Conservation (phyloP, 2,888 invertebrate genomes). For the Magallana nippona region DNA sequence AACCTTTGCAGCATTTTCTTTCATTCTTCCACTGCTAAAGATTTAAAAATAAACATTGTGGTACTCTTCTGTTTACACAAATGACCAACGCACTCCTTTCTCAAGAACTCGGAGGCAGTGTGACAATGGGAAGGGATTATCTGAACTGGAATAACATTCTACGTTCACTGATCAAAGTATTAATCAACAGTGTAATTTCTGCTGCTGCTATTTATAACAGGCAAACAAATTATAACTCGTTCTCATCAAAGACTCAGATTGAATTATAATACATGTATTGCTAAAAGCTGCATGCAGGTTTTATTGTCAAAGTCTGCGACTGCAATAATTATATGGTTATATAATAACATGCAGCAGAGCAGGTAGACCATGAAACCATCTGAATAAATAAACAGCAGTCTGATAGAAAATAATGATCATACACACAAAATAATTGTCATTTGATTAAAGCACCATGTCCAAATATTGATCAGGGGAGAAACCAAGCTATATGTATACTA, state of each 20-base stretch:
- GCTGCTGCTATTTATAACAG: too few species aligned
- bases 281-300: too few species aligned
- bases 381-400: slow-evolving; percentile 10
- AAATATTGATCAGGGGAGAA: not conserved
- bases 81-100: not conserved
- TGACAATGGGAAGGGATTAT: not conserved
- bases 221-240: too few species aligned
- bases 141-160: not conserved
- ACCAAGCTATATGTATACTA: not conserved
- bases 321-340: too few species aligned
- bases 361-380: not conserved
- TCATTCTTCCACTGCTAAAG: not conserved
- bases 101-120: not conserved
- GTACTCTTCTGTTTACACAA: slow-evolving; percentile 10
- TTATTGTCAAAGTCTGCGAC: too few species aligned
- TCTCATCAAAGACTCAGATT: too few species aligned
- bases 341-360: not conserved
- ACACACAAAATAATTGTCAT: not conserved
- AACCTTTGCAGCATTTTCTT: not conserved
- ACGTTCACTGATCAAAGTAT: too few species aligned
- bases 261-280: too few species aligned
- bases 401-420: not conserved
- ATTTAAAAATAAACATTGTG: slow-evolving; percentile 27
- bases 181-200: too few species aligned
- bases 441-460: not conserved